Evolutionary conservation across 2,113 vertebrate genomes (phyloP), one percentile per base, ranked within the genome.

Genomic region (Helogale parvula): DNA sequence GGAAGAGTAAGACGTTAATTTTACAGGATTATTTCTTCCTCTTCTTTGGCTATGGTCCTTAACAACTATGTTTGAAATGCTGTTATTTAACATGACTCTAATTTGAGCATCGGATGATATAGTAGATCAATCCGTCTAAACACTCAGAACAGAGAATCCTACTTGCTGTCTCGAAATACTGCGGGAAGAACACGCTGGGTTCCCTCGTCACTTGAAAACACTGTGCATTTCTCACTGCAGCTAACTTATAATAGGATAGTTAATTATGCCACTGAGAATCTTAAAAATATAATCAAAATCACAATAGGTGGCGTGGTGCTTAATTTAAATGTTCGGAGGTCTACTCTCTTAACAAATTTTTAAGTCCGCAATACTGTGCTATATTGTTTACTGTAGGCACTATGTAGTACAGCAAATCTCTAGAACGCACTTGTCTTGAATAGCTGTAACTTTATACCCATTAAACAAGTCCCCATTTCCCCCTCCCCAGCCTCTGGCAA

Each of bases 281-380:
- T 83, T 19, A 13, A 69, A 96, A 95, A 87, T 57, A 86, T 12
- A 94, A 86, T 96, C 89, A 86, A 88, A 95, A 85, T 66, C 92
- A 96, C 77, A 60, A n/a, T 10, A 74, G 87, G 83, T 74, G 47
- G 31, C 63, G 13, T 47, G 45, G 25, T 31, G 47, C 68, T 92
- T 93, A 95, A 82, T 38, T 81, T 60, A 82, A 95, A 86, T 68
- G n/a, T 93, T 38, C 85, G 11, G 76, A 87, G 45, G 41, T 63
- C 66, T 76, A 76, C 16, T 47, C 31, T 76, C 68, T 90, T 54
- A 29, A 60, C 57, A 60, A 88, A n/a, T 14, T n/a, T 63, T 27
- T 47, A 68, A 50, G 38, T 57, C 50, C 31, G 77, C 23, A 47
- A 33, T 16, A 38, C 14, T 19, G 11, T 29, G 50, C 13, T 50